Evolutionary conservation across 2,797 vertebrate genomes (phyloP), one percentile per base, ranked within the genome.

Genomic region (Eurystomus glaucurus): DNA sequence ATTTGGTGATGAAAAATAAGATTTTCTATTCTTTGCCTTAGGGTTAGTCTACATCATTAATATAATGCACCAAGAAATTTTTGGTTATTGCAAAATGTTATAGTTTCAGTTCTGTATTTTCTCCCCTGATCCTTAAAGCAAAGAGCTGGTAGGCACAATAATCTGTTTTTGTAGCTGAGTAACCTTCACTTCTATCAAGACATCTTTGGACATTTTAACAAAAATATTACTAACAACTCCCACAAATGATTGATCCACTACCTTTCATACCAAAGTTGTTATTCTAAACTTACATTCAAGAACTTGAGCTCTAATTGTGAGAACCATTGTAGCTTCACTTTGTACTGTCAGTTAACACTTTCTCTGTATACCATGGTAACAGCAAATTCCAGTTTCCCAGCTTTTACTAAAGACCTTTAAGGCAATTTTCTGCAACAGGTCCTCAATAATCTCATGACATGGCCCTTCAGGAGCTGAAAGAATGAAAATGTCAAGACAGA

Each of bases 201-300:
- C 10, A 31, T 43, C 62, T 93, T 80, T 69, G 37, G 66, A 17
- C 31, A 71, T 91, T 95, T 94, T 77, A 94, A 88, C 43, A 76
- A 78, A 88, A 86, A 58, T 82, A 87, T 58, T 90, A 50, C 19
- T 79, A 37, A 37, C 37, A 46, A 85, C 50, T 90, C 41, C 46
- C 25, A 12, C 29, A 90, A 88, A 78, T 79, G 62, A 82, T 46
- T 71, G 55, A 95, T 94, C 0, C 8, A 69, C 64, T 81, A 87
- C 64, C 48, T 94, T 80, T 66, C 81, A 84, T 43, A 66, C 17
- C 95, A 97, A 97, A 98, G 90, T 91, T 97, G 89, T 98, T 98
- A 98, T 98, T 90, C 93, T 90, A 97, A 98, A 98, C 98, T 94
- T 98, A 96, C 84, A 98, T 96, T 89, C 70, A 96, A 93, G 82